These are phyloP conservation scores for Mesitornis unicolor DNA, from an alignment of 2,113 vertebrate species.

Conservation along the genomic window DNA sequence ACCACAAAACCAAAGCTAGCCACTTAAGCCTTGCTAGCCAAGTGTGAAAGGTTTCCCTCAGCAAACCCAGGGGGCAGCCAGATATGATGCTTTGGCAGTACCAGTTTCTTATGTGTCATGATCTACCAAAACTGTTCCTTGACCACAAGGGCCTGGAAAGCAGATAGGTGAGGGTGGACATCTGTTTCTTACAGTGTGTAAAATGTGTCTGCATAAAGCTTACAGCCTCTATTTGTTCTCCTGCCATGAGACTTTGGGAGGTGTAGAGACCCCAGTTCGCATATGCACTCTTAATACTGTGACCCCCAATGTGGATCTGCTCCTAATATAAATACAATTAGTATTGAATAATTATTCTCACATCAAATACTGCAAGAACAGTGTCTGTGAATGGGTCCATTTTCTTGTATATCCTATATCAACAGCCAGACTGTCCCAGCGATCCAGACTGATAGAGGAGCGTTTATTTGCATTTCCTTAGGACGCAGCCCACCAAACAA, in stretches of 20 bases:
- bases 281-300: neutral
- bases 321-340: neutral
- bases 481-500: neutral
- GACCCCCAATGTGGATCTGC: neutral
- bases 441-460: neutral
- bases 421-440: neutral
- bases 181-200: neutral
- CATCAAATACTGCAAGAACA: neutral
- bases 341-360: neutral
- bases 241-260: neutral
- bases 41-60: neutral
- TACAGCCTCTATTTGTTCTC: neutral
- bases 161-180: neutral
- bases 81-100: neutral
- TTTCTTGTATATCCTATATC: neutral
- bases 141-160: neutral
- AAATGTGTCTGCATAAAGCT: neutral
- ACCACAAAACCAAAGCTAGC: neutral
- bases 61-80: neutral
- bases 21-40: neutral
- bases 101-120: neutral
- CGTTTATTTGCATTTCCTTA: neutral
- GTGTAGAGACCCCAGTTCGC: rapidly evolving
- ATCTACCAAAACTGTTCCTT: neutral
- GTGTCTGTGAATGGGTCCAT: neutral